phyloP scores from a whole-genome alignment of 2,113 vertebrate genomes.

The Chlamydotis undulata region DNA sequence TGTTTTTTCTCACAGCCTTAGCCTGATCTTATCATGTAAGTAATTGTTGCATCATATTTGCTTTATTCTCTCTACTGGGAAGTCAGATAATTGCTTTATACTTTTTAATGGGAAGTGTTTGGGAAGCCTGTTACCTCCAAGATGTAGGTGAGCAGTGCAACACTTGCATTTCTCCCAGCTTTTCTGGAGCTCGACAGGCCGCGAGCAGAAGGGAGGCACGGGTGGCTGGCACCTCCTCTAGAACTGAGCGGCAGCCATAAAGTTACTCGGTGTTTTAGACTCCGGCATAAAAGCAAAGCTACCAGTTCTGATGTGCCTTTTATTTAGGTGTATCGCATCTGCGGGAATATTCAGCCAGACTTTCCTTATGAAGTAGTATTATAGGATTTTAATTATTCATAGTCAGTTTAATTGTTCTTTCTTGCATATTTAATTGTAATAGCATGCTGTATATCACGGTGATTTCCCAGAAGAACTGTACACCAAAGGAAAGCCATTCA shows the following conservation, averaged over 20 bases:
- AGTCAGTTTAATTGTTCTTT: conserved; percentile 66
- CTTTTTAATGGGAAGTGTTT: conserved; percentile 1
- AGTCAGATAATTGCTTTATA: conserved; percentile 37
- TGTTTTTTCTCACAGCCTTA: conserved; percentile 54
- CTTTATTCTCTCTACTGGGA: conserved; percentile 24
- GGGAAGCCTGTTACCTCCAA: not conserved
- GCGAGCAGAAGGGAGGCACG: not conserved
- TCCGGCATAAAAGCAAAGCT: not conserved
- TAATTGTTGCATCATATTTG: conserved; percentile 49
- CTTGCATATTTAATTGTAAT: conserved; percentile 67
- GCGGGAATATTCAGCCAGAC: conserved; percentile 15
- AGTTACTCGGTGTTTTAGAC: not conserved
- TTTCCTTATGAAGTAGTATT: conserved; percentile 58
- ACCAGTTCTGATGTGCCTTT: not conserved
- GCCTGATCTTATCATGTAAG: conserved; percentile 20
- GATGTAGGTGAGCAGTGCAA: not conserved
- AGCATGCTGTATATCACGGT: conserved; percentile 57
- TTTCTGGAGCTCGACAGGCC: not conserved
- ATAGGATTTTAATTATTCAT: conserved; percentile 65
- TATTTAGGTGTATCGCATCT: not conserved
- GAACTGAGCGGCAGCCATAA: not conserved
- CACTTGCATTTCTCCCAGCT: not conserved
- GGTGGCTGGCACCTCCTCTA: not conserved
- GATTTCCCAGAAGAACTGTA: conserved; percentile 68
- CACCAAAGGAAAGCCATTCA: conserved; percentile 49